phyloP scores from a whole-genome alignment of 2,797 vertebrate species.

The Eulemur rubriventer region DNA sequence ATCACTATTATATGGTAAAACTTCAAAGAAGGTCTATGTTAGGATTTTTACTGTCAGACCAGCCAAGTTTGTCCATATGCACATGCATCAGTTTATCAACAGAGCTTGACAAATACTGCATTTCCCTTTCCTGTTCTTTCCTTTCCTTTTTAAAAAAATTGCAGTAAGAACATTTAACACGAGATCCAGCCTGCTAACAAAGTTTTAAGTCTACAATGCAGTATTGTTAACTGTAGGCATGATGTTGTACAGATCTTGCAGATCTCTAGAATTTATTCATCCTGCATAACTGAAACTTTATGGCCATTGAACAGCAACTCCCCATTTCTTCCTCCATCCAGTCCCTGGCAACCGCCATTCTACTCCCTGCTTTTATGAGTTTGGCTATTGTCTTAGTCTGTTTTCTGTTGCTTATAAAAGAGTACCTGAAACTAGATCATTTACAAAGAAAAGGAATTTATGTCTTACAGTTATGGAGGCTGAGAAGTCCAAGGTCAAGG shows the following conservation, averaged over 20 bases:
- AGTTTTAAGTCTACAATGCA: background rate
- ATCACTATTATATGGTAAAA: background rate
- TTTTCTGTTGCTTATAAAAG: background rate
- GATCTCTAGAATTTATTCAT: background rate
- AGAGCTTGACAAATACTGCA: background rate
- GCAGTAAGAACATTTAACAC: background rate
- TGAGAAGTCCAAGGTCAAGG: background rate
- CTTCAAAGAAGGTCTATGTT: background rate
- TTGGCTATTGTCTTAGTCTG: background rate
- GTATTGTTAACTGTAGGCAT: background rate
- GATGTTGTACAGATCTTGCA: background rate
- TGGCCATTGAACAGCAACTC: background rate
- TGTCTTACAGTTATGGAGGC: background rate
- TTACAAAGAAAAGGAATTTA: background rate
- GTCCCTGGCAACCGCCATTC: background rate
- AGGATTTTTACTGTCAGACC: background rate
- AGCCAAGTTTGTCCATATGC: background rate
- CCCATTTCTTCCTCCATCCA: background rate
- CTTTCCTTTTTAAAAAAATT: background rate
- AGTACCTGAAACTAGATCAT: background rate
- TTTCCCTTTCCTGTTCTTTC: background rate
- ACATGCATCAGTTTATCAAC: background rate
- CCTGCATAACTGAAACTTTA: background rate
- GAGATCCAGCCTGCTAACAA: background rate
- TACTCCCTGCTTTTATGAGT: background rate